Evolutionary conservation across 1,140 invertebrate species (phyloP), one percentile per base, ranked within the genome.

Genomic region (Heliconius hermathena): DNA sequence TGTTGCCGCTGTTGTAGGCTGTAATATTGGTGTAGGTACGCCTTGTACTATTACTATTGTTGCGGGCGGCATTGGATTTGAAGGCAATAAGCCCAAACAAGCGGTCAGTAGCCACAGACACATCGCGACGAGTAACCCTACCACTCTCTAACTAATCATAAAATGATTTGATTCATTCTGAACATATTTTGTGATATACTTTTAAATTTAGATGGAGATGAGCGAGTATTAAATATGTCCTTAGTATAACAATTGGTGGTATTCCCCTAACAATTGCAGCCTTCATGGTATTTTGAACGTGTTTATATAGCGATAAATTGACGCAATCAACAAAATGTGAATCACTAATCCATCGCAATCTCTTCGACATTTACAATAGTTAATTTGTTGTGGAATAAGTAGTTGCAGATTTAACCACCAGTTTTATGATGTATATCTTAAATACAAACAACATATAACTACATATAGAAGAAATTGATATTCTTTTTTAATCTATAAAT

Each of bases 61-160:
- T 4, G 83, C 82, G 20, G 89, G 86, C 52, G 86, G 83, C n/a
- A 74, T 74, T 3, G 88, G 85, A 73, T 87, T 90, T 33, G 90
- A 72, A 36, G 89, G 90, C 78, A 92, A 78, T 60, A 94, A 82
- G 76, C 94, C 92, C 76, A 95, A 87, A 80, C 93, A 95, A 29
- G 94, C 93, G 33, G 94, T 95, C 54, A 95, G 81, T 71, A 95
- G 82, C 94, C 94, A 95, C 78, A 95, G 81, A 90, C 94, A 95
- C 94, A 95, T 74, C 54, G 76, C 70, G 60, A 80, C 49, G 36
- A 41, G 36, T 74, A 54, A 26, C 38, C 76, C 18, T 72, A 54
- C 66, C 38, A 76, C 36, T 11, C 49, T 76, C 73, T 18, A 79
- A 54, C 73, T 78, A 80, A 78, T 77, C 76, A 79, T 75, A 54